These are phyloP conservation scores for Atrichornis clamosus DNA, from an alignment of 2,113 vertebrate species.

Conservation along the genomic window DNA sequence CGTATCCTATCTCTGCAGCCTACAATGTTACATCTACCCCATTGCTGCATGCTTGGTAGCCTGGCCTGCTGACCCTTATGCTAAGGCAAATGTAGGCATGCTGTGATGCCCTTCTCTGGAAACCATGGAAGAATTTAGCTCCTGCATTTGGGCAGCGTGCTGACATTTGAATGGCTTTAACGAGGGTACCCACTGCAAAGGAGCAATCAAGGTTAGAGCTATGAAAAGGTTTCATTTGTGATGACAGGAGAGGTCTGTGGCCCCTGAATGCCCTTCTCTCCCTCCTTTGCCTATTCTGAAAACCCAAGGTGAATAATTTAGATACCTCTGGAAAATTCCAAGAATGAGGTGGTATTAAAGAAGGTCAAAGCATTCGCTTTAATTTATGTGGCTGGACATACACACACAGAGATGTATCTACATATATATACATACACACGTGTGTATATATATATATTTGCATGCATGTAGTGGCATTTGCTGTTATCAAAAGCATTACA, in stretches of 20 bases:
- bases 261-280: not conserved
- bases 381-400: not conserved
- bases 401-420: not conserved
- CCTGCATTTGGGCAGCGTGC: not conserved
- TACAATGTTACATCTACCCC: not conserved
- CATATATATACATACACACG: not conserved
- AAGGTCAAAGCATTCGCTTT: not conserved
- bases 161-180: constrained; percentile 8
- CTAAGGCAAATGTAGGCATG: not conserved
- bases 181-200: not conserved
- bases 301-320: not conserved
- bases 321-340: not conserved
- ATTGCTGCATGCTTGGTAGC: not conserved
- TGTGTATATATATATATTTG: not conserved
- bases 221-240: not conserved
- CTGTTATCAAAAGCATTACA: not conserved
- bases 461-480: not conserved
- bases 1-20: not conserved
- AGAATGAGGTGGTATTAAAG: not conserved
- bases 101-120: not conserved
- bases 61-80: not conserved
- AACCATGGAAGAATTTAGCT: not conserved
- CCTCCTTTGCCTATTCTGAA: not conserved
- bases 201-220: not conserved
- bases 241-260: not conserved